Conservation (phyloP, 2,888 invertebrate species). For the Kuschelorhynchus macadamiae region DNA sequence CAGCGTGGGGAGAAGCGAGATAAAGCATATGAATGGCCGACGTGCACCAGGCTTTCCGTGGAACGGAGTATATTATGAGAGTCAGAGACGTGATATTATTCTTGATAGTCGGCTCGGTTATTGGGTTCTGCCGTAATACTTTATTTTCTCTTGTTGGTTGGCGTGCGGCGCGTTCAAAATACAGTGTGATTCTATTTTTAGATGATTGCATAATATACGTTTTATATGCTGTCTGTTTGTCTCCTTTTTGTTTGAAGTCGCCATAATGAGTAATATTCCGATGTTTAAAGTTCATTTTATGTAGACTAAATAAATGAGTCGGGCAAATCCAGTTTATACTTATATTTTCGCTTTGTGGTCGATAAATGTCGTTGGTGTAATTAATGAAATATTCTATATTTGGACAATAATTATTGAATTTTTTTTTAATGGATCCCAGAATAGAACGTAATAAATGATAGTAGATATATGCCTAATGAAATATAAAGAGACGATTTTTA, state of each 20-base stretch:
- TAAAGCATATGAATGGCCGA: constrained; percentile 18
- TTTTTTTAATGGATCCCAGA: too few species aligned
- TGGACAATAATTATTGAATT: too few species aligned
- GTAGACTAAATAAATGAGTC: too few species aligned
- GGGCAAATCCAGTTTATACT: too few species aligned
- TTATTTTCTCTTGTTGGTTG: background rate
- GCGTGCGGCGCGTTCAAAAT: constrained; percentile 7
- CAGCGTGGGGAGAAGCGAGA: constrained; percentile 15
- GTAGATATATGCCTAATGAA: too few species aligned
- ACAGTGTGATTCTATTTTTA: background rate
- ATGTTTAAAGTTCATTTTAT: too few species aligned
- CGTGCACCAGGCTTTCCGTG: constrained; percentile 4
- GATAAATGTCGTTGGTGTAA: too few species aligned
- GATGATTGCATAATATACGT: background rate
- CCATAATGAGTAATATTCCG: too few species aligned
- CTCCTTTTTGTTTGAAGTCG: background rate
- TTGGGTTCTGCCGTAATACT: constrained; percentile 13
- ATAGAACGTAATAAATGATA: too few species aligned
- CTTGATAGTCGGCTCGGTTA: constrained; percentile 4
- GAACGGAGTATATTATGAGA: constrained; percentile 1
- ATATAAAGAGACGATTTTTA: too few species aligned
- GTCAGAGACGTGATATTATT: constrained; percentile 19
- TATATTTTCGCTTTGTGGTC: too few species aligned
- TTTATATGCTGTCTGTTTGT: background rate
- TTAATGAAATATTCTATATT: too few species aligned